Evolutionary conservation across 1,140 invertebrate species (phyloP), one percentile per base, ranked within the genome.

Genomic region (Drosophila miranda): DNA sequence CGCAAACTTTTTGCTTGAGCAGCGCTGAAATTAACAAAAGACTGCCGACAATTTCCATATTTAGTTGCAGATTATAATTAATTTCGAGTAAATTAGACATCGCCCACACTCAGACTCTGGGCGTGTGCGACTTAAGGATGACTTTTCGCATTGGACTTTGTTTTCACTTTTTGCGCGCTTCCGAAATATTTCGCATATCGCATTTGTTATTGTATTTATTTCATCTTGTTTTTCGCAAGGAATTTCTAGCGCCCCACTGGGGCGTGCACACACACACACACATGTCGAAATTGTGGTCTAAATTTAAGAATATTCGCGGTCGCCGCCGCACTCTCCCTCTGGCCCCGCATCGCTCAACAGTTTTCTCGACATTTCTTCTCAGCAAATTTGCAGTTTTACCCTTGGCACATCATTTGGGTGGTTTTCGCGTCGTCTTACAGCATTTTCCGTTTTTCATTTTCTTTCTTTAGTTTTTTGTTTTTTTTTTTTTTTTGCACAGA

Each of bases 271-370:
- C 9, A 34, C 30, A 11, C 30, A 34, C 30, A 34, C 50, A 0
- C 4, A 26, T 26, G 23, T 26, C 23, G 5, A 5, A 26, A 26
- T 26, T 67, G 26, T 67, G 67, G 50, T 71, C 79, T 83, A 83
- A 84, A 79, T 71, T 84, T 83, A 83, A 83, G 59, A 67, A 58
- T 75, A 60, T 83, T 83, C 79, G 84, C 70, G 79, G 79, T 83
- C 79, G 66, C 57, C 19, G 28, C 34, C 28, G 23, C 30, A 9
- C 30, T 34, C 30, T 9, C 9, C 9, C 30, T 34, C 8, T 34
- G 30, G 30, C 30, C 30, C 30, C 30, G 30, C 30, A 34, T 63
- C 60, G 67, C 54, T 49, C 67, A 73, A 81, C 53, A 76, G 42
- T 68, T 48, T 66, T 60, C 66, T 82, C 79, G 75, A 67, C 53